A percentile compares a stretch with the other conserved stretches of the same genome.
Evolutionary conservation across 1,140 invertebrate species (phyloP).

Genomic region (Drosophila pectinifera): DNA sequence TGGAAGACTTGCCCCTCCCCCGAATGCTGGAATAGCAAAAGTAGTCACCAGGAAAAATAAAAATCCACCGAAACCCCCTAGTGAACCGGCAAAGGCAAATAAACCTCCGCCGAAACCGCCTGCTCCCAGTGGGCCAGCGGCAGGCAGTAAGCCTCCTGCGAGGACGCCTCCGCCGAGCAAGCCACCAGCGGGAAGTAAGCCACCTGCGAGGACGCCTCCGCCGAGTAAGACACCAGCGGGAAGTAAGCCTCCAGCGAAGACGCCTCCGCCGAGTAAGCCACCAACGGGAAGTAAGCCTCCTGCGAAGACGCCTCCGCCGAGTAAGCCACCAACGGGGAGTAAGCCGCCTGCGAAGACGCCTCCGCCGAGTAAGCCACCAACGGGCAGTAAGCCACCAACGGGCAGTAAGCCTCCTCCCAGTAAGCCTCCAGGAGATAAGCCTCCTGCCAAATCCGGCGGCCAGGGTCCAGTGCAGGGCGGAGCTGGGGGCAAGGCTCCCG

Average conservation of each 20-base stretch:
- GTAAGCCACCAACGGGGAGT: not conserved
- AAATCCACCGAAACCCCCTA: not conserved
- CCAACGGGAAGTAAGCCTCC: not conserved
- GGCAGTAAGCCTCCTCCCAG: conserved; percentile 4
- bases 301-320: not conserved
- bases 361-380: no score
- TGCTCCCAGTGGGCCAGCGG: not conserved
- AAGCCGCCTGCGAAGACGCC: not conserved
- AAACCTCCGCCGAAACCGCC: not conserved
- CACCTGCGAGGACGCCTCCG: no score
- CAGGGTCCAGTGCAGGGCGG: not conserved
- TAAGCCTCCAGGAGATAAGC: no score
- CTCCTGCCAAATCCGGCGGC: not conserved
- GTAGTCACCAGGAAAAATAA: not conserved
- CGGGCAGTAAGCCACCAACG: not conserved
- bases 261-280: not conserved
- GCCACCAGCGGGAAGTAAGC: no score
- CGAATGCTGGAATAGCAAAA: no score
- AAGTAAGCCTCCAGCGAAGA: not conserved
- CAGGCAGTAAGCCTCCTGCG: not conserved
- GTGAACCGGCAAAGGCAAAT: not conserved
- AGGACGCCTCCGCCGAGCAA: not conserved
- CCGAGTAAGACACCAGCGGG: no score
- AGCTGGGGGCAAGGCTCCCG: not conserved
- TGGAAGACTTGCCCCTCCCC: not conserved